phyloP scores from a whole-genome alignment of 1,140 invertebrate genomes.

The Goniozus legneri region DNA sequence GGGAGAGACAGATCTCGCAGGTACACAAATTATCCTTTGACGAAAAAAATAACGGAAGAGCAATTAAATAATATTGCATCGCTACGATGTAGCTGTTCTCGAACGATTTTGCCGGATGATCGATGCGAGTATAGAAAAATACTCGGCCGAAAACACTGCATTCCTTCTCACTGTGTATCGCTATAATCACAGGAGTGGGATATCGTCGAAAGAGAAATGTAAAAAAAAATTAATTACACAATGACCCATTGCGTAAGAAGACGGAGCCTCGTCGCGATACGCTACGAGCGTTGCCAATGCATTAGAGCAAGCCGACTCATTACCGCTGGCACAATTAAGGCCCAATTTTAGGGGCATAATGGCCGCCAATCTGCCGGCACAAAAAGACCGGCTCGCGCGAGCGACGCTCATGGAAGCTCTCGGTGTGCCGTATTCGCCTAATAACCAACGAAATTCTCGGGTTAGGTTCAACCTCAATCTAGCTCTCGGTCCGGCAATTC shows the following conservation, averaged over 20 bases:
- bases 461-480: conserved; percentile 16
- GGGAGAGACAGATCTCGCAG: conserved; percentile 35
- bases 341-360: conserved; percentile 49
- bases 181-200: not conserved
- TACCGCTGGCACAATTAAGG: conserved; percentile 51
- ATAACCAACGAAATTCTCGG: conserved; percentile 44
- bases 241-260: conserved; percentile 35
- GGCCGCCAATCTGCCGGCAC: conserved; percentile 44
- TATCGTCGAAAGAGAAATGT: conserved; percentile 3
- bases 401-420: not conserved
- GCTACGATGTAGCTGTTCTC: conserved; percentile 22
- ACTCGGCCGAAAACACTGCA: not conserved
- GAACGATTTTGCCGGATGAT: too few relatives aligned
- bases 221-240: conserved; percentile 1
- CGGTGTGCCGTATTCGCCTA: conserved; percentile 29
- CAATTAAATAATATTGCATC: conserved; percentile 50
- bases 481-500: not conserved
- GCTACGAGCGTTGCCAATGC: conserved; percentile 35
- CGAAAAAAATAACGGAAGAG: conserved; percentile 50
- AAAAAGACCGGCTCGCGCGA: conserved; percentile 33
- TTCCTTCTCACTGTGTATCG: not conserved
- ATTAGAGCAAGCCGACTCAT: conserved; percentile 48
- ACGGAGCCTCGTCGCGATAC: conserved; percentile 16
- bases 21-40: conserved; percentile 51
- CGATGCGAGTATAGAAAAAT: not conserved